Evolutionary conservation across 23 tunicate genomes (phyloP), one percentile per base, ranked within the genome.

Genomic region (Ciona savignyi): DNA sequence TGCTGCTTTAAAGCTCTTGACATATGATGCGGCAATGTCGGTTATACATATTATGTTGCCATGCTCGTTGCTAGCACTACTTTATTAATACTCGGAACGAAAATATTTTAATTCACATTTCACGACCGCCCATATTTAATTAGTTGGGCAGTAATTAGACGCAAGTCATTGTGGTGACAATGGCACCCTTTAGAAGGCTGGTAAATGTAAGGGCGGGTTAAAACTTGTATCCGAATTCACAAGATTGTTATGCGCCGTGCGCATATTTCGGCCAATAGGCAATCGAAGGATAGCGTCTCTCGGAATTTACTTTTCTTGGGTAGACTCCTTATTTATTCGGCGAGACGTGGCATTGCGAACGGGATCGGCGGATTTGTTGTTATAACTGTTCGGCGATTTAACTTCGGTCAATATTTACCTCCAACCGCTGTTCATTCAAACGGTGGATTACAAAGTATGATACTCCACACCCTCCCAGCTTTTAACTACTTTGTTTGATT

Each of bases 391-490:
- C 56, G 56, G 56, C 56, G 56, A 42, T 42, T 42, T 42, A 42
- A 42, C 56, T 33, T 20, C 25, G 26, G 73, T 69, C 34, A 30
- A 69, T 69, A 31, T 69, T 69, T 69, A 35, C 51, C 33, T 69
- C 33, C 73, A 69, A 69, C 51, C 51, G 73, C 73, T 42, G 56
- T 15, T 42, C 56, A 42, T 42, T 42, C 56, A 42, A 42, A 42
- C 56, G 56, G 11, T 6, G 56, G 56, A 42, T 42, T 42, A 42
- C 11, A 42, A 42, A 42, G 56, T 42, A 42, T 42, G n/a, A n/a
- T 42, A 42, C 56, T 9, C 56, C 56, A 6, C 56, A 42, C n/a
- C n/a, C n/a, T n/a, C n/a, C n/a, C n/a, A n/a, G n/a, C n/a, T n/a
- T n/a, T n/a, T n/a, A n/a, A n/a, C n/a, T n/a, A n/a, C n/a, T n/a